These are phyloP conservation scores for Heliocidaris tuberculata DNA, from an alignment of 35 echinoderm and acorn worm species.

Conservation along the genomic window DNA sequence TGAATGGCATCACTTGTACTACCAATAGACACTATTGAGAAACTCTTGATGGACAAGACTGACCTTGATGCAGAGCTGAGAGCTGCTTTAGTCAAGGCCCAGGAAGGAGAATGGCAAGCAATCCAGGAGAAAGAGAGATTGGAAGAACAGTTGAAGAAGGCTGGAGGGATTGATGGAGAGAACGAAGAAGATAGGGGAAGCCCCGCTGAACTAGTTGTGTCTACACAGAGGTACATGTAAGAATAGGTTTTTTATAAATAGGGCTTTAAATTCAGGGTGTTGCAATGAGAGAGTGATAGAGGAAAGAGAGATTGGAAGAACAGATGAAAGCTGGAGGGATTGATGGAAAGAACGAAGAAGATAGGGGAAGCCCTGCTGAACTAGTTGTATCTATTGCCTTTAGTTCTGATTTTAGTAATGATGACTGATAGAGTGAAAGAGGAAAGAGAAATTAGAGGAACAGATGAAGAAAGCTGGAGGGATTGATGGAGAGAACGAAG, in stretches of 20 bases:
- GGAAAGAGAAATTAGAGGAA: slow-evolving; percentile 8
- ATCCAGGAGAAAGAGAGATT: slow-evolving; percentile 52
- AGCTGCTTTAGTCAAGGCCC: slow-evolving; percentile 54
- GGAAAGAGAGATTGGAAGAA: slow-evolving; percentile 47
- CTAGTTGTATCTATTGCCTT: background rate
- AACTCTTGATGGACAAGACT: slow-evolving; percentile 65
- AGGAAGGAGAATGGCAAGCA: slow-evolving; percentile 60
- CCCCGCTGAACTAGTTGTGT: slow-evolving; percentile 76
- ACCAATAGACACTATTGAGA: slow-evolving; percentile 69
- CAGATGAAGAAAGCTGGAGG: slow-evolving; percentile 45
- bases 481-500: background rate
- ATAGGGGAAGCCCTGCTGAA: slow-evolving; percentile 28
- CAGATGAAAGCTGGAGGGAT: slow-evolving; percentile 40
- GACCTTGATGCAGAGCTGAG: slow-evolving; percentile 65
- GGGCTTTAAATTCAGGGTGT: background rate
- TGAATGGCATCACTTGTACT: background rate
- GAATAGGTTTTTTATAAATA: background rate
- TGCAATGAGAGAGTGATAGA: background rate
- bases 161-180: slow-evolving; percentile 9
- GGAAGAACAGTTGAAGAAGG: slow-evolving; percentile 50
- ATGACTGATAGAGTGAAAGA: no score
- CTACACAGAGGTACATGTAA: slow-evolving; percentile 51
- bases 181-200: slow-evolving; percentile 38
- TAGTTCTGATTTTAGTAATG: no score
- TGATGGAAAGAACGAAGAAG: background rate